Base-by-base conservation (phyloP, 2,113 vertebrate genomes). In the Hydropotes inermis region DNA sequence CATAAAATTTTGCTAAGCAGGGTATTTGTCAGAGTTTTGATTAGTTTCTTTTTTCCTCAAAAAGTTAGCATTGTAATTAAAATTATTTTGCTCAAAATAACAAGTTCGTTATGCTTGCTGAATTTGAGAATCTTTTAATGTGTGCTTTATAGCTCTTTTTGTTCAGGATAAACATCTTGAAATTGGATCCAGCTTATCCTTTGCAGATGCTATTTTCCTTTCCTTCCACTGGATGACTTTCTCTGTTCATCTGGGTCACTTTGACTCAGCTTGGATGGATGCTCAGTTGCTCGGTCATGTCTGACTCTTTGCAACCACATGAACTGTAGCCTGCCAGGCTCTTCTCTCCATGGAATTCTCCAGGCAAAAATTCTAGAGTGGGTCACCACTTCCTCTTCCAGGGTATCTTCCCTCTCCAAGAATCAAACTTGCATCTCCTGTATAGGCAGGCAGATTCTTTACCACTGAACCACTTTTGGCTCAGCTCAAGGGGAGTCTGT, bases 11-110 rank as follows among this genome's bases (percentile, higher is more conserved):
- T 91, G 58, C 89, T 87, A 55, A 89, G 55, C 8, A n/a, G 13
- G 30, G 3, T 87, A 14, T 87, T 91, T 84, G 30, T 25, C 30
- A 54, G 27, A 89, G 88, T 95, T 91, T 96, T 88, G 13, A 30
- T 30, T 39, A 57, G 36, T 55, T 81, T 93, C 7, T 87, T 93
- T 70, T 88, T 88, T 79, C 36, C 47, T 82, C 6, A 50, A 54
- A 86, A 89, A 79, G 7, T 55, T 95, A 91, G 7, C 1, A n/a
- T 95, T 93, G 23, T 87, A n/a, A 87, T 89, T 50, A 96, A 96
- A 92, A 92, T 83, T 64, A 55, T 60, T 97, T 96, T 57, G 6
- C 23, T 33, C 7, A 90, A 87, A 81, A 61, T 58, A 74, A 50
- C 43, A 85, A 82, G 28, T 87, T 39, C 27, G 50, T 86, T 67